A percentile compares a stretch with the other conserved stretches of the same genome.
These are phyloP conservation scores for Molanna angustata DNA, from an alignment of 2,888 invertebrate species.

Conservation along the genomic window DNA sequence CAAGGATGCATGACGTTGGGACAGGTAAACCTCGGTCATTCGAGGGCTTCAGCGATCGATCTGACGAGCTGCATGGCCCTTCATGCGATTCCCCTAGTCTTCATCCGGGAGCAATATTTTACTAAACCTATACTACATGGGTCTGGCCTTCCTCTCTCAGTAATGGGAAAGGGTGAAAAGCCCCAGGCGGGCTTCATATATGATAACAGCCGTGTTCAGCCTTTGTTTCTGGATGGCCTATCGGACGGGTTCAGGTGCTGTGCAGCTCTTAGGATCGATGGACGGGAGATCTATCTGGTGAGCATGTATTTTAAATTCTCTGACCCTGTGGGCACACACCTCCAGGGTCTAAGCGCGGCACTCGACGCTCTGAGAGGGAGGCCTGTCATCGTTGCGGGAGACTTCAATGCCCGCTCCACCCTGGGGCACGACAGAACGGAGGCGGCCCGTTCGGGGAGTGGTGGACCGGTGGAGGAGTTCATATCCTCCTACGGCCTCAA, in stretches of 20 bases:
- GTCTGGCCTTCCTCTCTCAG: not conserved
- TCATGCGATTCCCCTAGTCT: not conserved
- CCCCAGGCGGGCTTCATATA: not conserved
- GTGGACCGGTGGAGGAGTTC: constrained; percentile 5
- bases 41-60: not conserved
- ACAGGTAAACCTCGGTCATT: not conserved
- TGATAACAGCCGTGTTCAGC: not conserved
- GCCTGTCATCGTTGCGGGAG: constrained; percentile 3
- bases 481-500: not conserved
- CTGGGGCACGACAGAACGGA: not conserved
- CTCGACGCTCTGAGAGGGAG: not conserved
- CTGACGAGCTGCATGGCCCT: not conserved
- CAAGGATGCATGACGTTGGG: not conserved
- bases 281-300: not conserved
- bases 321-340: not conserved
- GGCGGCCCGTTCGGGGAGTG: not conserved
- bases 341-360: not conserved
- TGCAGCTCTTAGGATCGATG: not conserved
- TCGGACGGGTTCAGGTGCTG: not conserved
- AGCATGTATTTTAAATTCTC: constrained; percentile 3
- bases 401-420: constrained; percentile 10
- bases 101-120: constrained; percentile 5
- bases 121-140: not conserved
- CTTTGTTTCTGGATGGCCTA: not conserved
- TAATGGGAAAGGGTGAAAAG: not conserved